Base-by-base conservation (phyloP, 2,113 vertebrate genomes). In the Pachycephala philippinensis region DNA sequence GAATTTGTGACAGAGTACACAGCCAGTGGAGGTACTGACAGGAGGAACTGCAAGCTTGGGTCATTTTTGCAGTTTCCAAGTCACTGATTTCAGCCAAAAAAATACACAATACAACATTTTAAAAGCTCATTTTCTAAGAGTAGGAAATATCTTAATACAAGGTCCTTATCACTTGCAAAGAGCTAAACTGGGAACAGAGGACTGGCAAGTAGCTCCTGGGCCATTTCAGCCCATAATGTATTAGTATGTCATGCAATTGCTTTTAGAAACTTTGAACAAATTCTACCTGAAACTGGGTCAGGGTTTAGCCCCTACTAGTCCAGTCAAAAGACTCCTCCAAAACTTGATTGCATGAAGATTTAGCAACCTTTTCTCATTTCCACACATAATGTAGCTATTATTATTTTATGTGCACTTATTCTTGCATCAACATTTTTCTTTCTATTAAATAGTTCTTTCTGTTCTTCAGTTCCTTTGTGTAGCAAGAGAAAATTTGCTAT, bases 371-470 rank as follows among this genome's bases (percentile, higher is more conserved):
- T 90, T 88, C 79, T 70, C 44, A 74, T 94, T 92, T 92, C 75
- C 54, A 74, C 39, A 35, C 52, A 27, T 50, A 84, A 86, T 30
- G 20, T 80, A 61, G 50, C 50, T 65, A n/a, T 71, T 57, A 5
- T 72, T 90, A 65, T 90, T 91, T 92, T 90, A 65, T 80, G 26
- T 14, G 23, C 50, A 11, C 42, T 93, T 77, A 22, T 11, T 80
- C 88, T 88, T 59, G 54, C 63, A 86, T 23, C 47, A 86, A 80
- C 76, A 54, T 89, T 96, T 95, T 90, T 92, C 90, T 93, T 97
- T 53, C 90, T 61, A 28, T 77, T 95, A 83, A 87, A 80, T 33
- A 74, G 66, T 54, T 94, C 75, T 84, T 83, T 96, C 76, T 84
- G 60, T 42, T 74, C 84, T 87, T 80, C 72, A 39, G 71, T 72